Evolutionary conservation across 2,888 invertebrate species (phyloP).

Genomic region (Plagodis dolabraria): DNA sequence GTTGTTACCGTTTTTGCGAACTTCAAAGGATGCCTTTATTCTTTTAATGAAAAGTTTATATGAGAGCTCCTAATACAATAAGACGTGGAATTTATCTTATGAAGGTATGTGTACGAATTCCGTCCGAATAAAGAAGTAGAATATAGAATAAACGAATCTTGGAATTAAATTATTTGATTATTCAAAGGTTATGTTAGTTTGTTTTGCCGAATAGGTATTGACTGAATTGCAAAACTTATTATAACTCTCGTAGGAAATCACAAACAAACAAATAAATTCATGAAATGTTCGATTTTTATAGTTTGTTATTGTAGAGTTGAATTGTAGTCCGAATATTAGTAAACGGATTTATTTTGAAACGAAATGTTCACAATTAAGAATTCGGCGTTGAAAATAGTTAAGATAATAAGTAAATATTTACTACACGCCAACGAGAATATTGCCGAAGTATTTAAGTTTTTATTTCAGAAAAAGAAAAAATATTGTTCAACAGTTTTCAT

Average conservation of each 20-base stretch:
- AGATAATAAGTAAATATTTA: too few species aligned
- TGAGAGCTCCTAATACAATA: slow-evolving; percentile 28
- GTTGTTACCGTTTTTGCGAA: slow-evolving; percentile 35
- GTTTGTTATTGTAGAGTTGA: slow-evolving; percentile 13
- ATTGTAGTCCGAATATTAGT: slow-evolving; percentile 1
- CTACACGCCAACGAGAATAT: too few species aligned
- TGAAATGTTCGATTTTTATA: slow-evolving; percentile 16
- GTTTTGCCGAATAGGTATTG: slow-evolving; percentile 2
- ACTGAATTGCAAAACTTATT: slow-evolving; percentile 29
- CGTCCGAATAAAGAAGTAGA: too few species aligned
- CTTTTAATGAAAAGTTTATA: slow-evolving; percentile 37
- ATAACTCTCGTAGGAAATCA: slow-evolving; percentile 27
- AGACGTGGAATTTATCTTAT: slow-evolving; percentile 1
- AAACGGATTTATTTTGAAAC: slow-evolving; percentile 2
- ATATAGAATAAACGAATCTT: background rate
- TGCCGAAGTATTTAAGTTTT: too few species aligned
- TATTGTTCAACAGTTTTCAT: too few species aligned
- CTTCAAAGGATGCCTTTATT: slow-evolving; percentile 27
- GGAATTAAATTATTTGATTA: background rate
- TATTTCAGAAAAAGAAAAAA: too few species aligned
- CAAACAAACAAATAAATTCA: slow-evolving; percentile 43
- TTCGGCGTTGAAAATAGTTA: too few species aligned
- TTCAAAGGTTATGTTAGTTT: background rate
- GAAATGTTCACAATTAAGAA: background rate
- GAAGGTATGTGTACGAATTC: background rate